Evolutionary conservation across 2,797 vertebrate genomes (phyloP).

Genomic region (Pangasius macronema): DNA sequence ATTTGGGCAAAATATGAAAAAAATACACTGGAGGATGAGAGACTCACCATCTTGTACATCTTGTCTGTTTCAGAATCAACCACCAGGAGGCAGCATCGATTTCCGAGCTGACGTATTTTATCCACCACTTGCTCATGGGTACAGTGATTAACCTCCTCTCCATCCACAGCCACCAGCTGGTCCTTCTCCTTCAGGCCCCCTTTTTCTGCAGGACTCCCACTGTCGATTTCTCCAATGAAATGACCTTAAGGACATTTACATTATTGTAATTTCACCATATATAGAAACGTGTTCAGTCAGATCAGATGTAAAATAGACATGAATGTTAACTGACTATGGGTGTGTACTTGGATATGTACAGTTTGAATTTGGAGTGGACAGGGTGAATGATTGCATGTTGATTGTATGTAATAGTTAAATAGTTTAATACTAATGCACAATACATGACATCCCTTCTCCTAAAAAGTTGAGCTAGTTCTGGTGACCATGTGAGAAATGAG

Average conservation of each 20-base stretch:
- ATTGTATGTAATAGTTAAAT: not conserved
- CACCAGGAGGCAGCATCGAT: conserved; percentile 79
- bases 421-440: not conserved
- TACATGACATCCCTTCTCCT: not conserved
- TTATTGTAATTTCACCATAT: not conserved
- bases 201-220: conserved; percentile 80
- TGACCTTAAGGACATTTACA: conserved; percentile 75
- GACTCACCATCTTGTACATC: conserved; percentile 83
- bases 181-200: conserved; percentile 83
- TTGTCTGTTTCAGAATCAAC: conserved; percentile 81
- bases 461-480: not conserved
- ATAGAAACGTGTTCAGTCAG: not conserved
- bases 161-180: conserved; percentile 84
- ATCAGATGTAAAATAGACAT: not conserved
- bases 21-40: not conserved
- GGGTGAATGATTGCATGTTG: not conserved
- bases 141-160: conserved; percentile 73
- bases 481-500: not conserved
- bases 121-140: conserved; percentile 83
- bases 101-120: conserved; percentile 76
- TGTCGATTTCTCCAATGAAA: conserved; percentile 80
- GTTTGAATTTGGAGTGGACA: not conserved
- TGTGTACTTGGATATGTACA: not conserved
- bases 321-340: not conserved
- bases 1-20: not conserved